phyloP scores from a whole-genome alignment of 2,113 vertebrate genomes.

The Hepsetus odoe region DNA sequence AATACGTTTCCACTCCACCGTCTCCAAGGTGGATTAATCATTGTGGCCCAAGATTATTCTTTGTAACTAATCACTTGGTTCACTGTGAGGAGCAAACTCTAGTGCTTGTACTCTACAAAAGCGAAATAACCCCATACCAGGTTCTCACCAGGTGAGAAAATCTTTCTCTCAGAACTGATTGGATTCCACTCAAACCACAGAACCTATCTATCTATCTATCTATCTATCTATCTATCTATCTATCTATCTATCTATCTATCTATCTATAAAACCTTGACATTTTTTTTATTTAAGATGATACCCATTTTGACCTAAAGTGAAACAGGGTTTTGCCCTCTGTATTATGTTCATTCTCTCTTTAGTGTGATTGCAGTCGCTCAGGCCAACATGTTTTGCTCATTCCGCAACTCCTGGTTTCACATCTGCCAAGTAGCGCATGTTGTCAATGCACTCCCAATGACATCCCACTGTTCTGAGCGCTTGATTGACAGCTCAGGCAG shows the following conservation, averaged over 20 bases:
- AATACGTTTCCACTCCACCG: constrained; percentile 67
- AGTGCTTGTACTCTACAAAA: constrained; percentile 62
- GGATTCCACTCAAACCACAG: constrained; percentile 61
- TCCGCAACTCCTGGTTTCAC: constrained; percentile 72
- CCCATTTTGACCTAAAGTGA: constrained; percentile 37
- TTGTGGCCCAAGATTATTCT: constrained; percentile 71
- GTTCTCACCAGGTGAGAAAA: constrained; percentile 60
- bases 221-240: constrained; percentile 46
- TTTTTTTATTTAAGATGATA: constrained; percentile 76
- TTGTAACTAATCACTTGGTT: constrained; percentile 74
- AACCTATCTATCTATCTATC: constrained; percentile 50
- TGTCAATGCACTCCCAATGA: constrained; percentile 81
- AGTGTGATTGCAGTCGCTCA: constrained; percentile 41
- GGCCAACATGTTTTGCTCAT: constrained; percentile 69
- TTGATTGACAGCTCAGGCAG: constrained; percentile 87
- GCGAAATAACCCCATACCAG: constrained; percentile 64
- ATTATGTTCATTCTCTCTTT: constrained; percentile 53
- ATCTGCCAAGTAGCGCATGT: constrained; percentile 72
- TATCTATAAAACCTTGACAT: constrained; percentile 46
- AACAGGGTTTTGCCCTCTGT: constrained; percentile 13
- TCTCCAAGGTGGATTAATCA: constrained; percentile 65
- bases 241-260: constrained; percentile 46
- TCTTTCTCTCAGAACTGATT: constrained; percentile 64
- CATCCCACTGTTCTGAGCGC: constrained; percentile 85
- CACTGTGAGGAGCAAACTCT: constrained; percentile 68